Conservation (phyloP, 2,113 vertebrate species). For the Podilymbus podiceps region DNA sequence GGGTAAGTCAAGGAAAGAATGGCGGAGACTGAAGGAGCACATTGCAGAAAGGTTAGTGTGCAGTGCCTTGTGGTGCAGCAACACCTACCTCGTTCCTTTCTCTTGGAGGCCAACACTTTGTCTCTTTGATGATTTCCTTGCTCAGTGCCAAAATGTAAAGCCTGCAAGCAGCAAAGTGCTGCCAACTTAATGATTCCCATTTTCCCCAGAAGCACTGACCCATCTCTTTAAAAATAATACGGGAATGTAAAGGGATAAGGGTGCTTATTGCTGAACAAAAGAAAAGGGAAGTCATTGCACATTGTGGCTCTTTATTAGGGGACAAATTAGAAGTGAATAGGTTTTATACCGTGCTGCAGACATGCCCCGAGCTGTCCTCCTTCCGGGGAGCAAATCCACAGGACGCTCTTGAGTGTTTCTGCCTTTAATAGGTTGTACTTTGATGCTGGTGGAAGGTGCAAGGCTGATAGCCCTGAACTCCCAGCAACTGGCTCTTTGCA, state of each 20-base stretch:
- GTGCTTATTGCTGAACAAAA: background rate
- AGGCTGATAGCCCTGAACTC: background rate
- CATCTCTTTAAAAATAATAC: background rate
- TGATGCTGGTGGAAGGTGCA: background rate
- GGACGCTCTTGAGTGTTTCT: background rate
- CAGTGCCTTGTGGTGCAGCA: background rate
- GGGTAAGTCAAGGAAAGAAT: background rate
- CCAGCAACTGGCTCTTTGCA: background rate
- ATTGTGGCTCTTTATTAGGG: background rate
- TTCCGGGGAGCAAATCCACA: background rate
- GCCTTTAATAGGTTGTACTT: background rate
- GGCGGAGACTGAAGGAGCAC: background rate
- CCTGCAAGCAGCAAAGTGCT: constrained; percentile 44
- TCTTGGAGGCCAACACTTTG: background rate
- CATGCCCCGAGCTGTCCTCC: background rate
- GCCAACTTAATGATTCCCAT: constrained; percentile 17
- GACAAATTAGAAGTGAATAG: background rate
- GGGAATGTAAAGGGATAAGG: background rate
- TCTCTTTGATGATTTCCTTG: constrained; percentile 32
- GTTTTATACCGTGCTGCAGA: background rate
- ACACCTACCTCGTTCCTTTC: background rate
- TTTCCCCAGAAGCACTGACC: constrained; percentile 30
- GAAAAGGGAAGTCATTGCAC: background rate
- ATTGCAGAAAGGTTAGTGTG: background rate
- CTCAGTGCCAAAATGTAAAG: constrained; percentile 41